Evolutionary conservation across 2,888 invertebrate species (phyloP).

Genomic region (Periphyllus acericola): DNA sequence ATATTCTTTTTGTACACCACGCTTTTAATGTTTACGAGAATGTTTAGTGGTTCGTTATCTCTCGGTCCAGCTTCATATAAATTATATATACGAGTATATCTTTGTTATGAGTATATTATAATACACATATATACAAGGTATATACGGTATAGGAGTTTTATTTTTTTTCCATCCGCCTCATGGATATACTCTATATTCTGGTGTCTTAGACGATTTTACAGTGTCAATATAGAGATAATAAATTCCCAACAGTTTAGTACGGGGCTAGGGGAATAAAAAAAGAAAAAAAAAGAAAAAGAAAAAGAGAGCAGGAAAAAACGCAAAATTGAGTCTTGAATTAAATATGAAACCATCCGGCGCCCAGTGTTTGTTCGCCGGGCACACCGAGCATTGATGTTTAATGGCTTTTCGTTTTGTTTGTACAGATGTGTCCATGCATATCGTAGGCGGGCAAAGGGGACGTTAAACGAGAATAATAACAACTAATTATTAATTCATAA

Average conservation of each 20-base stretch:
- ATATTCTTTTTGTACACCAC: background rate
- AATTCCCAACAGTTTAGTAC: slow-evolving; percentile 18
- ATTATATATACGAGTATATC: background rate
- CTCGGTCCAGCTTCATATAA: background rate
- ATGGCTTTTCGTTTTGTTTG: slow-evolving; percentile 51
- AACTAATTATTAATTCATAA: slow-evolving; percentile 40
- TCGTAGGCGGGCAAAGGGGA: background rate
- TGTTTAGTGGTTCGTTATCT: background rate
- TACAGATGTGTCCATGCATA: slow-evolving; percentile 7
- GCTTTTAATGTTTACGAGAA: background rate
- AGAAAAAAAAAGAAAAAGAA: background rate
- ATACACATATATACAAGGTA: background rate
- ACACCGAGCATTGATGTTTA: slow-evolving; percentile 40
- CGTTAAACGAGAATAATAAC: slow-evolving; percentile 8
- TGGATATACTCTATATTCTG: background rate
- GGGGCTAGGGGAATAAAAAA: background rate
- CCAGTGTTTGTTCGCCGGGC: slow-evolving; percentile 9
- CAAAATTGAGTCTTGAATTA: slow-evolving; percentile 56
- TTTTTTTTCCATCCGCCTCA: background rate
- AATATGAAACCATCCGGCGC: slow-evolving; percentile 22
- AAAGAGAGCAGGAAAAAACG: background rate
- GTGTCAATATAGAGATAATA: slow-evolving; percentile 46
- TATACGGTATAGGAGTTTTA: background rate
- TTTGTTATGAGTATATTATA: too few relatives aligned
- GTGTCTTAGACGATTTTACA: background rate